Evolutionary conservation across 2,797 vertebrate genomes (phyloP), one percentile per base, ranked within the genome.

Genomic region (Catamblyrhynchus diadema): DNA sequence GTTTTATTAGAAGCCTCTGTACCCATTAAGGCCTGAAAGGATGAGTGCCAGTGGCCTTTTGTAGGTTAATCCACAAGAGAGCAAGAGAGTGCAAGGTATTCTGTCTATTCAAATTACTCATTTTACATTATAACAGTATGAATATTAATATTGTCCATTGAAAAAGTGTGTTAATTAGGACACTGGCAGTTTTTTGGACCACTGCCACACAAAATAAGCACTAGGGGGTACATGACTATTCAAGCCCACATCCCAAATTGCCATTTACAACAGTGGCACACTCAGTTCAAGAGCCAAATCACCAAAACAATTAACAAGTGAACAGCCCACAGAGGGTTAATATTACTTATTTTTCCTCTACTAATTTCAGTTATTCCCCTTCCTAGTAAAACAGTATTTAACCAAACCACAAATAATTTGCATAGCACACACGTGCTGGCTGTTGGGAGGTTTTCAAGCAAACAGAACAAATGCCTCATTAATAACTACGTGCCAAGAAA

Each of bases 131-230:
- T 89, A 96, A 90, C 7, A 79, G 59, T 88, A 86, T 81, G 91
- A 96, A 93, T 96, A 97, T 96, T 95, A 97, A 96, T 86, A 95
- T 14, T 91, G 79, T 88, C 92, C 92, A 93, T 79, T 93, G 94
- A 92, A 96, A 88, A 94, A 96, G 91, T 81, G 69, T 88, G 89
- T 86, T 94, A 96, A 95, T 95, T 94, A 95, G 91, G 91, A 93
- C 30, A 12, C 53, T 92, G 92, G 69, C 89, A 95, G 94, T 74
- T 93, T 94, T 91, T 84, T 95, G 92, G 94, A 92, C 92, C 59
- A 48, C 51, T 94, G 94, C 94, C 94, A 97, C 87, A 61, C 22
- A 9, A 93, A 94, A 65, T 33, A 75, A 91, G 82, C 66, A 79
- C 59, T 60, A 8, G 18, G 35, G 75, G 73, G 47, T 56, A 88